These are phyloP conservation scores for Lissonota sp. DNA, from an alignment of 2,888 invertebrate species.

Conservation along the genomic window DNA sequence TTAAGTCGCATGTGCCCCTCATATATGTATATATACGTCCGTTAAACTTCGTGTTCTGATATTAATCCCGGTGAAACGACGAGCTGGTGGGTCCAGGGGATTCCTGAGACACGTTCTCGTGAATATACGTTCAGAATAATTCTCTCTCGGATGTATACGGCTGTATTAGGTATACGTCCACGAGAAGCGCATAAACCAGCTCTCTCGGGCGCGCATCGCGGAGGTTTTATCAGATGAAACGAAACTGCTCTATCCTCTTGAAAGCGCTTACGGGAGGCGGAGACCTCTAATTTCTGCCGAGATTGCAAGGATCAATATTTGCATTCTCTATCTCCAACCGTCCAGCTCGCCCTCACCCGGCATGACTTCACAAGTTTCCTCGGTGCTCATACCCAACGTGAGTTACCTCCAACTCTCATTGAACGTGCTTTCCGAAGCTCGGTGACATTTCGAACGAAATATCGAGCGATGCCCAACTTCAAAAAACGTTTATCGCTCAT, in stretches of 20 bases:
- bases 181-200: conserved; percentile 43
- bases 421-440: too few relatives aligned
- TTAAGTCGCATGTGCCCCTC: conserved; percentile 6
- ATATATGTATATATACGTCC: conserved; percentile 10
- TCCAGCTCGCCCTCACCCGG: conserved; percentile 43
- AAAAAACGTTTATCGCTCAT: too few relatives aligned
- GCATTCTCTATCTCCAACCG: conserved; percentile 59
- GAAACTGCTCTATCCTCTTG: conserved; percentile 63
- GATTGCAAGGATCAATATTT: conserved; percentile 65
- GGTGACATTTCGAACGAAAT: too few relatives aligned
- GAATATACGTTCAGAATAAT: conserved; percentile 49
- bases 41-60: conserved; percentile 45
- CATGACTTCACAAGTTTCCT: conserved; percentile 43
- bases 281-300: conserved; percentile 62
- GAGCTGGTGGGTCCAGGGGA: conserved; percentile 45
- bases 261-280: conserved; percentile 55
- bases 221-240: conserved; percentile 58
- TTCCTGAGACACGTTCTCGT: conserved; percentile 35
- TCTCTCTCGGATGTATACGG: conserved; percentile 2
- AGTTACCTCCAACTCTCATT: too few relatives aligned
- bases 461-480: too few relatives aligned
- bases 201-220: conserved; percentile 1
- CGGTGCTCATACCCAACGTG: not conserved
- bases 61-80: conserved; percentile 48
- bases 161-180: conserved; percentile 24